A percentile compares a stretch with the other conserved stretches of the same genome.
phyloP scores from a whole-genome alignment of 1,140 invertebrate genomes.

The Drosophila nebulosa region DNA sequence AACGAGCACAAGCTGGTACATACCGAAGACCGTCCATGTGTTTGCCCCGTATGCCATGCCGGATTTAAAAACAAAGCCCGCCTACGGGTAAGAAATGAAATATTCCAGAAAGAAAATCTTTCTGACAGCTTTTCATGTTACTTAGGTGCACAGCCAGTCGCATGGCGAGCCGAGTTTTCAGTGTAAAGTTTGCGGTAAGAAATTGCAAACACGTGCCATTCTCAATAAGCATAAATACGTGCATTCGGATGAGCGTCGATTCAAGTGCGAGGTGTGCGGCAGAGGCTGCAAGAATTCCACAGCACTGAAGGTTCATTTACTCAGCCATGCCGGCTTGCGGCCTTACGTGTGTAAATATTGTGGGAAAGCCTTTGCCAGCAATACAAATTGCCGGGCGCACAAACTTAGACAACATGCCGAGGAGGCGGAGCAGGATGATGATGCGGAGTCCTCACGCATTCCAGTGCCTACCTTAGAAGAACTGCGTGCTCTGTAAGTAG shows the following conservation, averaged over 20 bases:
- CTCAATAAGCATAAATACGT: slow-evolving; percentile 82
- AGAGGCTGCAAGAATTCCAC: slow-evolving; percentile 70
- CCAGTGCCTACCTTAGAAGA: slow-evolving; percentile 71
- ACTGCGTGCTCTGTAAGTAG: slow-evolving; percentile 56
- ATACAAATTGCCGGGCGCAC: slow-evolving; percentile 82
- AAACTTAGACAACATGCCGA: slow-evolving; percentile 81
- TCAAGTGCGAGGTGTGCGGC: slow-evolving; percentile 78
- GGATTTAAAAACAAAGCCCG: slow-evolving; percentile 52
- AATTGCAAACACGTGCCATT: slow-evolving; percentile 81
- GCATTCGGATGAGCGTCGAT: slow-evolving; percentile 80
- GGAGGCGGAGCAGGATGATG: slow-evolving; percentile 20
- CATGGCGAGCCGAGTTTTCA: slow-evolving; percentile 80
- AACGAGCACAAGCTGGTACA: slow-evolving; percentile 82
- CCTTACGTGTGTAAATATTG: slow-evolving; percentile 82
- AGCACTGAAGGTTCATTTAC: slow-evolving; percentile 80
- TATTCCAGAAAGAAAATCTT: no score
- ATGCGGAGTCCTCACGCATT: slow-evolving; percentile 45
- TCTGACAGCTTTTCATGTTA: background rate
- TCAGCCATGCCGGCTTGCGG: slow-evolving; percentile 80
- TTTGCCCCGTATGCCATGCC: slow-evolving; percentile 39
- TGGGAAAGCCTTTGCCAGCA: slow-evolving; percentile 81
- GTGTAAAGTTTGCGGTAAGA: slow-evolving; percentile 81
- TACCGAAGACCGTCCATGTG: slow-evolving; percentile 61
- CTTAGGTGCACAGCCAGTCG: slow-evolving; percentile 66
- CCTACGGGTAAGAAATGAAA: slow-evolving; percentile 23